Evolutionary conservation across 1,140 invertebrate genomes (phyloP).

Genomic region (Drosophila truncata): DNA sequence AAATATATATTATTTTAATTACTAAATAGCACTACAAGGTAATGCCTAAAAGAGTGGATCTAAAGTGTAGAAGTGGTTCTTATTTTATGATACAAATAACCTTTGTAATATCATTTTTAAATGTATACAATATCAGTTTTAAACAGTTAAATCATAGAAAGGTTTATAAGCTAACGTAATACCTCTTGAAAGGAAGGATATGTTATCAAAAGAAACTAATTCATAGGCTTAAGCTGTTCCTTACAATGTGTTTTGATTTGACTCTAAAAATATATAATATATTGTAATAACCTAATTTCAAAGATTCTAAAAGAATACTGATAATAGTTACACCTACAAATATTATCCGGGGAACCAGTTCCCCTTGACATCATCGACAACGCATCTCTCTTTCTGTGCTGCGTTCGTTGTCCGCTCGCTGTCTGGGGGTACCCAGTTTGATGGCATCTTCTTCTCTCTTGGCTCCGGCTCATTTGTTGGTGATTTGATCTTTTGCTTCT

Average conservation of each 20-base stretch:
- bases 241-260: too few relatives aligned
- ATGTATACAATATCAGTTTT: too few relatives aligned
- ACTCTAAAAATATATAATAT: not conserved
- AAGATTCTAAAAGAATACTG: not conserved
- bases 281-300: not conserved
- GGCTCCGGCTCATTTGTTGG: constrained; percentile 72
- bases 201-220: too few relatives aligned
- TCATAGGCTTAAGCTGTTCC: too few relatives aligned
- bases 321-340: not conserved
- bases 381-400: constrained; percentile 5
- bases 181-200: too few relatives aligned
- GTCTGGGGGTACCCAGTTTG: constrained; percentile 30
- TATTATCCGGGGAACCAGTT: constrained; percentile 10
- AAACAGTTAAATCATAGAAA: too few relatives aligned
- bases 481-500: constrained; percentile 75
- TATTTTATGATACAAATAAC: not conserved
- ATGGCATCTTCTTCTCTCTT: constrained; percentile 54
- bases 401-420: constrained; percentile 1
- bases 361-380: not conserved
- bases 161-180: too few relatives aligned
- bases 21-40: not conserved
- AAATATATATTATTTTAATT: not conserved
- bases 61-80: too few relatives aligned
- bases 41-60: too few relatives aligned
- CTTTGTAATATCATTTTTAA: too few relatives aligned